Conservation (phyloP, 2,113 vertebrate species). For the Oncorhynchus tshawytscha region DNA sequence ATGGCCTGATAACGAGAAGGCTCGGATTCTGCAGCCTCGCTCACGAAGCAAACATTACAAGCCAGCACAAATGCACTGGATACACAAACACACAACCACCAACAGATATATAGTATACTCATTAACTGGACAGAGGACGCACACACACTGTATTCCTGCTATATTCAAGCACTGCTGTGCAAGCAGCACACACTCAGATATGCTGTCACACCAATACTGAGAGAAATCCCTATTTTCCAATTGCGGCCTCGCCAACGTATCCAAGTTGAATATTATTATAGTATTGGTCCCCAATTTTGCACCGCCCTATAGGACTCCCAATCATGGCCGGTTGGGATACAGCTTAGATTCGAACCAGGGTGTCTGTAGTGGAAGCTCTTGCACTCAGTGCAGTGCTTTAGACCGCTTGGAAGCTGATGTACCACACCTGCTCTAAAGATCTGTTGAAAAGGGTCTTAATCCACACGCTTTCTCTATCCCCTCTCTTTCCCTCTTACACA, state of each 20-base stretch:
- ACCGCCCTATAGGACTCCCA: no score
- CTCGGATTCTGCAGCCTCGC: slow-evolving; percentile 10
- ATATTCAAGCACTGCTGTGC: neutral
- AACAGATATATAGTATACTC: neutral
- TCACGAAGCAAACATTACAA: slow-evolving; percentile 20
- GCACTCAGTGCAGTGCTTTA: no score
- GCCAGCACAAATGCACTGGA: slow-evolving; percentile 3
- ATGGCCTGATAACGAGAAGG: neutral
- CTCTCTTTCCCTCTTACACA: neutral
- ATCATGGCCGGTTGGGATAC: no score
- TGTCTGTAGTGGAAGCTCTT: no score
- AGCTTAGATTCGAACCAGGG: no score
- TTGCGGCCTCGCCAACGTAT: no score
- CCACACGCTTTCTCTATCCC: neutral
- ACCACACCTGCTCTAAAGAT: slow-evolving; percentile 24
- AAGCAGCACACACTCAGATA: neutral
- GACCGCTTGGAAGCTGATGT: no score
- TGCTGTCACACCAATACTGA: neutral
- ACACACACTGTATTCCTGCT: neutral
- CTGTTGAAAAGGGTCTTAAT: neutral
- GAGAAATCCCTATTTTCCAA: no score
- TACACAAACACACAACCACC: slow-evolving; percentile 2
- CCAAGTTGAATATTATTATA: no score
- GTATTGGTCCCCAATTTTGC: no score
- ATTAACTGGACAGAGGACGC: no score